Conservation (phyloP, 2,888 invertebrate species). For the Sarcophaga subvicina region DNA sequence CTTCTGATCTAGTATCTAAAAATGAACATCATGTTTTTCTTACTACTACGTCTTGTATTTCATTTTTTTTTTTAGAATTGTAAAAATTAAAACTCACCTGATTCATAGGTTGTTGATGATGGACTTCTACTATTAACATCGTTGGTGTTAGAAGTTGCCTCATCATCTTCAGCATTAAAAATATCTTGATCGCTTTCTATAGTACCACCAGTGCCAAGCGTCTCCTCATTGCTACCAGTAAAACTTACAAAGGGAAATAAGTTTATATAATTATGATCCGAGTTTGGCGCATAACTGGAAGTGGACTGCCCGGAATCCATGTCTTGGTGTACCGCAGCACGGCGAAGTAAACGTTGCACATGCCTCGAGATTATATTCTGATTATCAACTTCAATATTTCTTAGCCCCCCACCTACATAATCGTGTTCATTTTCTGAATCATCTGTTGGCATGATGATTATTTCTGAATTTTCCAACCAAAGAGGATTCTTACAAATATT, state of each 20-base stretch:
- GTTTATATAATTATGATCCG: slow-evolving; percentile 53
- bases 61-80: neutral
- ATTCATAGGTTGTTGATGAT: slow-evolving; percentile 31
- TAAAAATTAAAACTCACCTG: slow-evolving; percentile 26
- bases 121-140: slow-evolving; percentile 42
- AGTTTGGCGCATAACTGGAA: slow-evolving; percentile 23
- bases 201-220: slow-evolving; percentile 26
- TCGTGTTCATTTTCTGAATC: slow-evolving; percentile 60
- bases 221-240: slow-evolving; percentile 2
- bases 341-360: slow-evolving; percentile 12
- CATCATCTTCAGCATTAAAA: slow-evolving; percentile 50
- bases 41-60: neutral
- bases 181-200: slow-evolving; percentile 46
- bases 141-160: slow-evolving; percentile 49
- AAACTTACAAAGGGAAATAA: neutral
- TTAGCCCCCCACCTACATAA: slow-evolving; percentile 46
- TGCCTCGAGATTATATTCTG: neutral
- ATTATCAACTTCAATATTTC: slow-evolving; percentile 17
- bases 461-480: neutral
- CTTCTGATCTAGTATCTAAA: slow-evolving; percentile 48
- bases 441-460: slow-evolving; percentile 40
- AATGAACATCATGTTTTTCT: neutral
- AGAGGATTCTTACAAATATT: neutral
- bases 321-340: neutral
- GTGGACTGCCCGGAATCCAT: slow-evolving; percentile 28